phyloP scores from a whole-genome alignment of 1,140 invertebrate species.

The Pararge aegeria region DNA sequence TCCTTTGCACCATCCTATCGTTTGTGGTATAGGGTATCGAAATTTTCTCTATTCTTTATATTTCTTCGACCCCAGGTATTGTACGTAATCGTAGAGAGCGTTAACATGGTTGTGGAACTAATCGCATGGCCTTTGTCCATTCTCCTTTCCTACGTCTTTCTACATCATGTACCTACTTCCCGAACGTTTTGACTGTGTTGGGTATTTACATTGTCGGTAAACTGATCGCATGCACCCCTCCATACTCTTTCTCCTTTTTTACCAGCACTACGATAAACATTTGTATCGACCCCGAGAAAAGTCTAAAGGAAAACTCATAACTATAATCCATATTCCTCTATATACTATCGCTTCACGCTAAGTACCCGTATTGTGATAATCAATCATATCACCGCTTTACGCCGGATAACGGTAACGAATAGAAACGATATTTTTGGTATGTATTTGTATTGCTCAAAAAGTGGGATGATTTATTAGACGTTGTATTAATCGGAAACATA shows the following conservation, averaged over 20 bases:
- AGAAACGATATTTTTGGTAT: slow-evolving; percentile 74
- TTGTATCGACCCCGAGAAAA: neutral
- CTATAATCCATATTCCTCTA: neutral
- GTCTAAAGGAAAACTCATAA: neutral
- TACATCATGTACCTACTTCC: slow-evolving; percentile 29
- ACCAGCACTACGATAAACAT: slow-evolving; percentile 38
- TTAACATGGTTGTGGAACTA: slow-evolving; percentile 53
- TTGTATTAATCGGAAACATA: slow-evolving; percentile 44
- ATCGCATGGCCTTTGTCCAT: slow-evolving; percentile 56
- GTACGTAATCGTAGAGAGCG: slow-evolving; percentile 32
- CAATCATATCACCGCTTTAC: slow-evolving; percentile 66
- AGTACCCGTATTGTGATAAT: slow-evolving; percentile 57
- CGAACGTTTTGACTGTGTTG: slow-evolving; percentile 38
- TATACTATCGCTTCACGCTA: slow-evolving; percentile 29
- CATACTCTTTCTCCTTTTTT: slow-evolving; percentile 41
- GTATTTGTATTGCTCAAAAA: slow-evolving; percentile 71
- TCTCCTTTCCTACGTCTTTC: slow-evolving; percentile 42
- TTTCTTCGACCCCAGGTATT: neutral
- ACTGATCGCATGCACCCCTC: slow-evolving; percentile 61
- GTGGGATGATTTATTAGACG: slow-evolving; percentile 44
- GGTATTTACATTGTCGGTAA: slow-evolving; percentile 41
- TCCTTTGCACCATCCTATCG: slow-evolving; percentile 49
- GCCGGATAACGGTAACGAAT: slow-evolving; percentile 42
- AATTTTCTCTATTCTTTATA: neutral
- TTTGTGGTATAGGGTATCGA: slow-evolving; percentile 40